These are phyloP conservation scores for Aproaerema taeniolella DNA, from an alignment of 2,888 invertebrate species.

Conservation along the genomic window DNA sequence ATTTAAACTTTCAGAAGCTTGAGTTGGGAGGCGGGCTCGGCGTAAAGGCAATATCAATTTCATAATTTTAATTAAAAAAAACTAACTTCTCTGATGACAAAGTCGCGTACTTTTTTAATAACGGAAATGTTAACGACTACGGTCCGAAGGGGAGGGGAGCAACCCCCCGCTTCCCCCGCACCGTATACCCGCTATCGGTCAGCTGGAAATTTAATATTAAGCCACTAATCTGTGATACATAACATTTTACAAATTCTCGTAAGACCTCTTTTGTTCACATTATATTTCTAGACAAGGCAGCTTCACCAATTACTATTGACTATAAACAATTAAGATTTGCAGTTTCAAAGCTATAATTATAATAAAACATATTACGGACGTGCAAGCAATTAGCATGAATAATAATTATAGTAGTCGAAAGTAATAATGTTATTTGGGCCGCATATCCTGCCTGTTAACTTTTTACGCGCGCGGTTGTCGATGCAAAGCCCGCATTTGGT, in stretches of 20 bases:
- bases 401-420: constrained; percentile 23
- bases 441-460: constrained; percentile 42
- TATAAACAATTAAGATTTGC: background rate
- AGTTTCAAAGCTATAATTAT: too few relatives aligned
- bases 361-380: constrained; percentile 14
- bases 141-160: constrained; percentile 31
- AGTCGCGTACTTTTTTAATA: constrained; percentile 77
- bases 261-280: background rate
- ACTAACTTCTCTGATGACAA: constrained; percentile 75
- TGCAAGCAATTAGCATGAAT: constrained; percentile 9
- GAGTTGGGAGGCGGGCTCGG: constrained; percentile 57
- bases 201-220: constrained; percentile 37
- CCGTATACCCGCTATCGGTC: constrained; percentile 20
- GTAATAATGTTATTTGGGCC: constrained; percentile 37
- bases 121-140: constrained; percentile 68
- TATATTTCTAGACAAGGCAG: background rate
- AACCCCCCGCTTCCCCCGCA: constrained; percentile 15
- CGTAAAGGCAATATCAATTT: constrained; percentile 77
- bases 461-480: constrained; percentile 49
- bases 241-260: background rate
- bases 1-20: constrained; percentile 76
- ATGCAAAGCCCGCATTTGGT: constrained; percentile 69
- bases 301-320: constrained; percentile 1
- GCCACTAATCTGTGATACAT: constrained; percentile 1
- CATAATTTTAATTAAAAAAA: constrained; percentile 78